Conservation (phyloP, 2,797 vertebrate species). For the Danio kyathit region DNA sequence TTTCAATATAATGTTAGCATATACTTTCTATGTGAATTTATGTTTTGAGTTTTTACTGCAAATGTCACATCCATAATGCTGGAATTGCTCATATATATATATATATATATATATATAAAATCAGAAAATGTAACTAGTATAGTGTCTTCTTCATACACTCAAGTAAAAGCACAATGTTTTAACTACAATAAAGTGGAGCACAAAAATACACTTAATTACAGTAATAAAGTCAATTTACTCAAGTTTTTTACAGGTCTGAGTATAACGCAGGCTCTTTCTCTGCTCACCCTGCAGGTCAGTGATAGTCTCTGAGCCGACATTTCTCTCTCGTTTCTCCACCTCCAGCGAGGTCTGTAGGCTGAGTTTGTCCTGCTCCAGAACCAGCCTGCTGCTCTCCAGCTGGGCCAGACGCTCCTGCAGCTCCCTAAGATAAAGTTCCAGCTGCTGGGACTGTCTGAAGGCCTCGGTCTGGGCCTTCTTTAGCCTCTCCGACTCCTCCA, state of each 20-base stretch:
- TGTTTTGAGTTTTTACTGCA: too few relatives aligned
- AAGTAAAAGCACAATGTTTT: too few relatives aligned
- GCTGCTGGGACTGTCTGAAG: conserved; percentile 89
- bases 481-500: conserved; percentile 85
- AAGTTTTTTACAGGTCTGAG: not conserved
- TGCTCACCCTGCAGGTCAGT: conserved; percentile 91
- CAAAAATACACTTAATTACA: too few relatives aligned
- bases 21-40: too few relatives aligned
- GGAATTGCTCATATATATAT: too few relatives aligned
- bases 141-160: too few relatives aligned
- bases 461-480: conserved; percentile 91
- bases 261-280: conserved; percentile 2
- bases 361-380: conserved; percentile 90
- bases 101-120: too few relatives aligned
- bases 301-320: conserved; percentile 87
- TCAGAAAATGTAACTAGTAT: too few relatives aligned
- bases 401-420: conserved; percentile 87
- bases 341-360: conserved; percentile 89
- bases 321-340: conserved; percentile 86
- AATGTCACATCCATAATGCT: too few relatives aligned
- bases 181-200: too few relatives aligned
- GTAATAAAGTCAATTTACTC: too few relatives aligned
- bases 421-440: conserved; percentile 89
- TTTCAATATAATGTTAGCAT: too few relatives aligned
- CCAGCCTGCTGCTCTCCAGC: conserved; percentile 87